These are phyloP conservation scores for Leptestheria dahalacensis DNA, from an alignment of 1,140 invertebrate species.

Conservation along the genomic window DNA sequence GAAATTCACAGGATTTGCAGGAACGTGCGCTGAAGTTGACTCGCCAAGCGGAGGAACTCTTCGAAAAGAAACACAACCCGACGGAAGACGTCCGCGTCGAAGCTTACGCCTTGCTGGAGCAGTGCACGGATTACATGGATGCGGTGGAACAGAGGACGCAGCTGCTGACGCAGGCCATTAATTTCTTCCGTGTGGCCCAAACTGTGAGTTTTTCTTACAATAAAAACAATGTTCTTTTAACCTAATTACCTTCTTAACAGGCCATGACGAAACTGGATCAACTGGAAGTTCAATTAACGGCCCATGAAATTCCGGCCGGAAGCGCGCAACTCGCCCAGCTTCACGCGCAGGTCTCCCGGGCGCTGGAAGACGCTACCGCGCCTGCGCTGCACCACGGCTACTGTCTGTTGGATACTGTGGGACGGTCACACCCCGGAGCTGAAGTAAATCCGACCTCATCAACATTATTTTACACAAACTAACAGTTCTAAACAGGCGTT, in stretches of 20 bases:
- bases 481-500: too few species aligned
- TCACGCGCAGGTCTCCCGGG: constrained; percentile 42
- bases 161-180: constrained; percentile 46
- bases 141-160: constrained; percentile 50
- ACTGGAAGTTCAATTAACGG: constrained; percentile 56
- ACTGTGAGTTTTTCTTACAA: constrained; percentile 32
- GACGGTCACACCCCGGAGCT: constrained; percentile 43
- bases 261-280: constrained; percentile 58
- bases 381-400: constrained; percentile 51
- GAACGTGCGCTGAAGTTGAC: constrained; percentile 59
- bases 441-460: constrained; percentile 31
- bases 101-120: constrained; percentile 53
- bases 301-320: constrained; percentile 42
- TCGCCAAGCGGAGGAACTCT: constrained; percentile 56
- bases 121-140: constrained; percentile 54
- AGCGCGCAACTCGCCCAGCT: constrained; percentile 46
- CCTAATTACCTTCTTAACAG: constrained; percentile 27
- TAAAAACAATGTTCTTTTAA: constrained; percentile 7
- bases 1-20: constrained; percentile 46
- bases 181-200: constrained; percentile 58
- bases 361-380: constrained; percentile 47
- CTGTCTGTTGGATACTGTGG: constrained; percentile 50
- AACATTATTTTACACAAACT: too few species aligned
- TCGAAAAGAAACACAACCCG: constrained; percentile 23
- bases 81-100: constrained; percentile 51